Percentiles rank a stretch among this genome's conserved stretches.
Conservation (phyloP, 2,888 invertebrate species). For the Ctena decussata region DNA sequence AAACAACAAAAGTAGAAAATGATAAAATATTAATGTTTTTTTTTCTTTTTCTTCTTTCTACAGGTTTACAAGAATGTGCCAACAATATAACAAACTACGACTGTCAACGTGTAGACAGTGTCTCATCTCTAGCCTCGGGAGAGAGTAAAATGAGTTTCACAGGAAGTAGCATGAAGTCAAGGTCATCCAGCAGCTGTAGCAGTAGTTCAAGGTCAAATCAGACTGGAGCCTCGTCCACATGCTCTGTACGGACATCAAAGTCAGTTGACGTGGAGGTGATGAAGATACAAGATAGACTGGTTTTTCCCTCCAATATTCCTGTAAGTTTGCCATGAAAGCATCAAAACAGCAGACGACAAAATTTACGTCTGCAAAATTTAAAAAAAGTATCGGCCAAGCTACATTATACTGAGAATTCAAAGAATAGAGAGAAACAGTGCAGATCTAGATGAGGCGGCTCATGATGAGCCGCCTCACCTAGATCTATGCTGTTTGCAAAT, state of each 20-base stretch:
- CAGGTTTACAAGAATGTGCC: slow-evolving; percentile 77
- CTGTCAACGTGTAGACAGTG: slow-evolving; percentile 75
- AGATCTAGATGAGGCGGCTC: too few species aligned
- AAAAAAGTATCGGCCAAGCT: too few species aligned
- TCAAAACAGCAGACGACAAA: too few species aligned
- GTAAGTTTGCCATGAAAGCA: too few species aligned
- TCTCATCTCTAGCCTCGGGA: slow-evolving; percentile 76
- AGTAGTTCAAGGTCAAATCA: slow-evolving; percentile 55
- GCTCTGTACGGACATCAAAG: slow-evolving; percentile 65
- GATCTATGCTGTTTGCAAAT: too few species aligned
- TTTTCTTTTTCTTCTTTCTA: slow-evolving; percentile 16
- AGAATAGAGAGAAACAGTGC: too few species aligned
- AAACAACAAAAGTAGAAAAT: too few species aligned
- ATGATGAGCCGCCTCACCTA: too few species aligned
- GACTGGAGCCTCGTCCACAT: slow-evolving; percentile 41
- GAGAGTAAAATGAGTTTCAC: slow-evolving; percentile 50
- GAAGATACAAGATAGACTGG: slow-evolving; percentile 81
- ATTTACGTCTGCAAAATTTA: too few species aligned
- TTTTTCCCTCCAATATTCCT: slow-evolving; percentile 80
- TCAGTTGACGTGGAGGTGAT: slow-evolving; percentile 81
- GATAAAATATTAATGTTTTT: too few species aligned
- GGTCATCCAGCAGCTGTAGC: slow-evolving; percentile 55
- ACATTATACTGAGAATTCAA: too few species aligned
- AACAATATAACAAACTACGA: slow-evolving; percentile 79
- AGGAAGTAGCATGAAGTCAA: slow-evolving; percentile 58